Conservation (phyloP, 2,888 invertebrate genomes). For the Acrobasis suavella region DNA sequence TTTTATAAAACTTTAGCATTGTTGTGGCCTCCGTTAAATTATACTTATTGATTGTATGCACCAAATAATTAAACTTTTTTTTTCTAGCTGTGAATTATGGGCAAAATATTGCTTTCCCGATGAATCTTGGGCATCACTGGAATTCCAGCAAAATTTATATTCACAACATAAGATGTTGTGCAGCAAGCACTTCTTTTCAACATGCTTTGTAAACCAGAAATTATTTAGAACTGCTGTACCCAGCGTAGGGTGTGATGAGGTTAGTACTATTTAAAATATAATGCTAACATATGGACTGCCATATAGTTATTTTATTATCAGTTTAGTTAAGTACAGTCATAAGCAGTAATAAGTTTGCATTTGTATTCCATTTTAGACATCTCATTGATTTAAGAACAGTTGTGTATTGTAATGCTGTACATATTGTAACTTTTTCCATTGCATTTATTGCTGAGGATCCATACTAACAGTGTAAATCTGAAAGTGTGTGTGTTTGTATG, state of each 20-base stretch:
- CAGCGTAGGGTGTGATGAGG: not conserved
- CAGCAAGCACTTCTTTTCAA: not conserved
- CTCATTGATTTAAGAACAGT: too few relatives aligned
- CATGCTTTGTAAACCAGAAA: not conserved
- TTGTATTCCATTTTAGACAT: too few relatives aligned
- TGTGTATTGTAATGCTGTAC: too few relatives aligned
- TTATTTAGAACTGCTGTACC: constrained; percentile 1
- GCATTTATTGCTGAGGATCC: too few relatives aligned
- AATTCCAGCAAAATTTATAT: not conserved
- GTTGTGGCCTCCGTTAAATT: not conserved
- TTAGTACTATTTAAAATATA: not conserved
- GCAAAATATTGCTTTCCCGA: constrained; percentile 20
- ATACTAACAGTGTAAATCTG: too few relatives aligned
- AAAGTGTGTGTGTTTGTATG: too few relatives aligned
- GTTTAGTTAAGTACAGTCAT: too few relatives aligned
- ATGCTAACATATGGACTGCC: too few relatives aligned
- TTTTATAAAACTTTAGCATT: not conserved
- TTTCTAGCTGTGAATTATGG: constrained; percentile 29
- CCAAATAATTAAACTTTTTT: not conserved
- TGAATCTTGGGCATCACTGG: constrained; percentile 1
- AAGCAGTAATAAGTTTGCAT: too few relatives aligned
- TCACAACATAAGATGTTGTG: constrained; percentile 12
- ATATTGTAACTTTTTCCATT: too few relatives aligned
- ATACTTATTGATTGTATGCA: not conserved
- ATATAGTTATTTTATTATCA: too few relatives aligned